Percentiles rank a stretch among this genome's conserved stretches.
Conservation (phyloP, 1,140 invertebrate genomes). For the Drosophila lini region DNA sequence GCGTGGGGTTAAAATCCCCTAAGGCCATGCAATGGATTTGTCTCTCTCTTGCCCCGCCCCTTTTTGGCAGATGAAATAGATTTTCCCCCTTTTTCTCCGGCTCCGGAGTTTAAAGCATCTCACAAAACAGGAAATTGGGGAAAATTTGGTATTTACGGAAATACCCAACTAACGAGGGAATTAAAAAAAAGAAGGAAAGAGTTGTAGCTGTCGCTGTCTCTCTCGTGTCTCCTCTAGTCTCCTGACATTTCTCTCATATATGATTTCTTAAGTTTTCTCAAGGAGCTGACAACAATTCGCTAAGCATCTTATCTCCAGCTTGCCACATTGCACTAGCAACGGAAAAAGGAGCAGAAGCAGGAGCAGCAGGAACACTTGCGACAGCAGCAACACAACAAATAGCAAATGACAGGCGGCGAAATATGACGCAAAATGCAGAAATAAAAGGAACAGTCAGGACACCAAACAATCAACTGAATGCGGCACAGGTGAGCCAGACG, state of each 20-base stretch:
- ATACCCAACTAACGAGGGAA: slow-evolving; percentile 52
- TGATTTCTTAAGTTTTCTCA: slow-evolving; percentile 50
- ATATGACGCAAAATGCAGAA: slow-evolving; percentile 44
- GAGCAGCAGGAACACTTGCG: slow-evolving; percentile 14
- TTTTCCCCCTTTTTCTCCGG: slow-evolving; percentile 2
- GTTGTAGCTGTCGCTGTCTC: slow-evolving; percentile 13
- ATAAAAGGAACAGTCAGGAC: slow-evolving; percentile 51
- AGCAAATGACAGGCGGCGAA: slow-evolving; percentile 51
- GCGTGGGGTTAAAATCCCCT: slow-evolving; percentile 71
- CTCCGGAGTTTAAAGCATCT: slow-evolving; percentile 29
- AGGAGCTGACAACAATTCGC: slow-evolving; percentile 29
- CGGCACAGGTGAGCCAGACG: slow-evolving; percentile 47
- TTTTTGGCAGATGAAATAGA: slow-evolving; percentile 33
- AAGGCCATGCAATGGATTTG: slow-evolving; percentile 68
- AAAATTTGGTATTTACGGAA: slow-evolving; percentile 31
- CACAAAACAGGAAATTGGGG: slow-evolving; percentile 41
- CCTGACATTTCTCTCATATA: slow-evolving; percentile 23
- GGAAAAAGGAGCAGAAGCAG: neutral
- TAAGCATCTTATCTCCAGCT: slow-evolving; percentile 68
- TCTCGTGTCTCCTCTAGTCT: slow-evolving; percentile 1
- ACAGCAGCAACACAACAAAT: slow-evolving; percentile 32
- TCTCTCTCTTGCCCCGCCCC: slow-evolving; percentile 22
- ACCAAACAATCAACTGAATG: slow-evolving; percentile 48
- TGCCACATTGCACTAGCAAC: slow-evolving; percentile 63
- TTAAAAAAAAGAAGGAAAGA: slow-evolving; percentile 18